Base-by-base conservation (phyloP, 2,888 invertebrate genomes). In the Lordiphosa fenestrarum region DNA sequence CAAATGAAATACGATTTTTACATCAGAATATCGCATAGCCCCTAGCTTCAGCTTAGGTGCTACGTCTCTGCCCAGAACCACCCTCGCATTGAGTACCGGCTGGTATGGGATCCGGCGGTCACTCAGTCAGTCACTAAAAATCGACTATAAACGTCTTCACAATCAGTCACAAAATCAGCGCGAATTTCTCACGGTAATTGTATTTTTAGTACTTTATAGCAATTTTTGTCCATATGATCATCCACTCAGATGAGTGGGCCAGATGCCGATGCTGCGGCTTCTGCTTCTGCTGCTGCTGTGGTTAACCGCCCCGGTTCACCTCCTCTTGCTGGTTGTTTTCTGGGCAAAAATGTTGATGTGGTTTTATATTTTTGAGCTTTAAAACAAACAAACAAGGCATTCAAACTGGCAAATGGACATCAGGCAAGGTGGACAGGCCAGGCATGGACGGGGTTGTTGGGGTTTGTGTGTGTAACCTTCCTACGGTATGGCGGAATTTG, bases 161-260 rank as follows among this genome's bases (percentile, higher is more conserved):
- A 84, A 85, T 82, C 83, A 83, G 85, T 85, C 85, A 82, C 75
- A 82, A 85, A 85, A 77, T 83, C 85, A 83, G 77, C 72, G 74
- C 71, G 68, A 84, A 74, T 72, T 71, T 81, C 73, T 75, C 82
- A 85, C 85, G 81, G 84, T 84, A 84, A 84, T 84, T 84, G 78
- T 87, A 87, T 87, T 87, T 87, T 86, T 87, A 87, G 87, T 87
- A 83, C 80, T 82, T 84, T 87, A 84, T 86, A 87, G 86, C 84
- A 87, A 84, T 77, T 85, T 78, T 70, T 82, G 66, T 83, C 82
- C 78, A 78, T 65, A 84, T 81, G 81, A 80, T 80, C 77, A 68
- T 15, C 44, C 44, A 51, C 36, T 33, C 36, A 53, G 35, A 38
- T 46, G 39, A 38, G 13, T 35, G 13, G 25, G 23, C 38, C 73